Evolutionary conservation across 2,113 vertebrate genomes (phyloP), one percentile per base, ranked within the genome.

Genomic region (Leucosticte australis): DNA sequence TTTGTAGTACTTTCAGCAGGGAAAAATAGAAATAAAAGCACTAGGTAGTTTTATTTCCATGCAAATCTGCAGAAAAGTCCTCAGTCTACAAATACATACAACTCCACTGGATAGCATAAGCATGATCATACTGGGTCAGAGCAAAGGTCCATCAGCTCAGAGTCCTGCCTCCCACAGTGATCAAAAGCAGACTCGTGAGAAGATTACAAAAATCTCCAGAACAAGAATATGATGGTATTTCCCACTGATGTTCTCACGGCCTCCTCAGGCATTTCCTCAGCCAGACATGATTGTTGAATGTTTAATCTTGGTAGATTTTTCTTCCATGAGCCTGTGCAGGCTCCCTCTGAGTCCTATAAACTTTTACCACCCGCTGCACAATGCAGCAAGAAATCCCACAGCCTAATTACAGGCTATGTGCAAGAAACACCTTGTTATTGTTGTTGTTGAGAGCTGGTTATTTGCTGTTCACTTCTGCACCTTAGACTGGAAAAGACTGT

Each of bases 331-430:
- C 41, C 64, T 53, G 7, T 46, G 37, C 28, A 57, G 31, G n/a
- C 12, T 87, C 53, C 46, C 23, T 55, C 55, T 0, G 1, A 70
- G 47, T 67, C 28, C 33, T 62, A 4, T 37, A 42, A 74, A 70
- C 20, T 78, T 89, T 62, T 53, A 37, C 47, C 56, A 53, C 13
- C 7, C 0, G 0, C 47, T 0, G 0, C 9, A 4, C 39, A 49
- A 35, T 2, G 4, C 56, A 78, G 52, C 60, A 92, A 91, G 56
- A 91, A 89, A 70, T 71, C 47, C 46, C 52, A 67, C 9, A 16
- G 35, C 23, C 35, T 39, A 42, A 85, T 87, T 63, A 70, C 20
- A 75, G 50, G 14, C 13, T n/a, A 33, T 7, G 31, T 78, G 22
- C 42, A 84, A 78, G 60, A 87, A 63, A 16, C 9, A 16, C 24